Percentiles rank a stretch among this genome's conserved stretches.
Evolutionary conservation across 2,797 vertebrate genomes (phyloP).

Genomic region (Cichlasoma orientale): DNA sequence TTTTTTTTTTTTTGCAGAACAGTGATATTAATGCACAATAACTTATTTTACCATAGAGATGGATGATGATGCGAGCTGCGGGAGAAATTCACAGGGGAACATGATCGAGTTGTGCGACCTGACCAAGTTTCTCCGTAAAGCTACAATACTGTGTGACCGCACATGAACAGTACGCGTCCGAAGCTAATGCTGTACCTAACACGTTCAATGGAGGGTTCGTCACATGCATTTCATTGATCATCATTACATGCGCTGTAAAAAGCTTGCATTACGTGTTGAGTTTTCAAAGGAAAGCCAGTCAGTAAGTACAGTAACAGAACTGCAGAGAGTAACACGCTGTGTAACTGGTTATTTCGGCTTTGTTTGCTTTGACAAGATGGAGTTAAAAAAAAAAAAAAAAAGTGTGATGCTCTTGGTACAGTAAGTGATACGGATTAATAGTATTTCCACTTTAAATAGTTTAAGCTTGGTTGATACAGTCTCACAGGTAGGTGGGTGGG

Average conservation of each 20-base stretch:
- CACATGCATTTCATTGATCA: constrained; percentile 73
- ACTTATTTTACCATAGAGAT: constrained; percentile 50
- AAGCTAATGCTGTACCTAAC: constrained; percentile 61
- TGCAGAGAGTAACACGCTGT: constrained; percentile 42
- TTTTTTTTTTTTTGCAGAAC: constrained; percentile 53
- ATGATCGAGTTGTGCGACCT: constrained; percentile 9
- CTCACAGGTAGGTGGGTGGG: constrained; percentile 38
- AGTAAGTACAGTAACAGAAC: constrained; percentile 63
- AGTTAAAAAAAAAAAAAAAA: constrained; percentile 31
- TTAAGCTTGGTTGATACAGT: constrained; percentile 62
- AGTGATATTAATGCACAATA: constrained; percentile 71
- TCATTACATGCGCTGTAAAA: constrained; percentile 57
- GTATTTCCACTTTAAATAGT: constrained; percentile 66
- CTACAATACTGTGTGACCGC: constrained; percentile 54
- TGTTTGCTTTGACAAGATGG: constrained; percentile 41
- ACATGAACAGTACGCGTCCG: constrained; percentile 49
- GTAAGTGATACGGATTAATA: constrained; percentile 67
- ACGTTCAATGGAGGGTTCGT: constrained; percentile 62
- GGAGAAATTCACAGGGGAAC: constrained; percentile 38
- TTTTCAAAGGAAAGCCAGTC: constrained; percentile 57
- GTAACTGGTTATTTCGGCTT: constrained; percentile 21
- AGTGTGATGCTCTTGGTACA: constrained; percentile 40
- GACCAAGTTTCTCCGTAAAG: constrained; percentile 34
- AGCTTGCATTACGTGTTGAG: constrained; percentile 63
- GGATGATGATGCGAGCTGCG: constrained; percentile 44